Conservation (phyloP, 2,888 invertebrate genomes). For the Clepsis dumicolana region DNA sequence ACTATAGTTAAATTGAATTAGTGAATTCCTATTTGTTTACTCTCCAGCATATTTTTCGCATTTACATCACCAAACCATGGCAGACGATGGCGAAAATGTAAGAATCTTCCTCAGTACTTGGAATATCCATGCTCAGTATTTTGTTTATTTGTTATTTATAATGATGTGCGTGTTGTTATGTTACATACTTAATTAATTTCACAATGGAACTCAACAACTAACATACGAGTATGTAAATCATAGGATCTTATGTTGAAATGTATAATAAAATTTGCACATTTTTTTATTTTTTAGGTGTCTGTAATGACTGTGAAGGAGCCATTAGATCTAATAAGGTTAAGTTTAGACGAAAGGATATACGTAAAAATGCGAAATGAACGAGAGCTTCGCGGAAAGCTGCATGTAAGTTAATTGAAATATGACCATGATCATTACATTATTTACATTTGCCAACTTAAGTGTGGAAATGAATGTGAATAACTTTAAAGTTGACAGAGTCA, state of each 20-base stretch:
- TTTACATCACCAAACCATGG: conserved; percentile 58
- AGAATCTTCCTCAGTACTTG: conserved; percentile 46
- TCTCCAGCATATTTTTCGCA: not conserved
- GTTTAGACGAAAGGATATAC: conserved; percentile 99
- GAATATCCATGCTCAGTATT: not conserved
- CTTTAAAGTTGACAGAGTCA: too few species aligned
- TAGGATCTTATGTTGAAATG: not conserved
- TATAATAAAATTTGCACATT: conserved; percentile 48
- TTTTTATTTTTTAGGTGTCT: conserved; percentile 88
- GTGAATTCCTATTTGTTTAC: not conserved
- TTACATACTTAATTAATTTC: not conserved
- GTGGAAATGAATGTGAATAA: too few species aligned
- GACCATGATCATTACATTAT: too few species aligned
- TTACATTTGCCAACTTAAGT: too few species aligned
- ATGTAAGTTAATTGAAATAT: conserved; percentile 88
- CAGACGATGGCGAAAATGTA: conserved; percentile 81
- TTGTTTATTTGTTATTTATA: not conserved
- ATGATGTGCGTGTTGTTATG: not conserved
- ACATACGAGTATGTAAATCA: too few species aligned
- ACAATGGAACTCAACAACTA: not conserved
- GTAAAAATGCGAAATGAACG: conserved; percentile 99
- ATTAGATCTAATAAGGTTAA: conserved; percentile 97
- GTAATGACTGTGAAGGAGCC: conserved; percentile 98
- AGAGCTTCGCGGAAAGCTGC: conserved; percentile 97
- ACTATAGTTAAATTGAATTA: not conserved